phyloP scores from a whole-genome alignment of 2,888 invertebrate species.

The Antheraea yamamai region DNA sequence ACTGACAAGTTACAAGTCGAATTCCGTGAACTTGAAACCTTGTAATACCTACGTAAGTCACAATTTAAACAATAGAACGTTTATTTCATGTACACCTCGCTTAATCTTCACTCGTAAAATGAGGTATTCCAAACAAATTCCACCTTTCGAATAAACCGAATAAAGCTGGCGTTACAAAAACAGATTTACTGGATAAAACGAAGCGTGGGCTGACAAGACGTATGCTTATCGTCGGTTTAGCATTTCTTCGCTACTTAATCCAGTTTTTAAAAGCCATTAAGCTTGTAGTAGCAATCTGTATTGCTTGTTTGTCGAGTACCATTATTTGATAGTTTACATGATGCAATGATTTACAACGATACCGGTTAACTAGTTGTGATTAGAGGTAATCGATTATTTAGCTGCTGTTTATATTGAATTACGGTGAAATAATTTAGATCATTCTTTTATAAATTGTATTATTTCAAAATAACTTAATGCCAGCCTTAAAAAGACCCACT shows the following conservation, averaged over 20 bases:
- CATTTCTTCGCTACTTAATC: constrained; percentile 79
- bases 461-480: neutral
- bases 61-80: constrained; percentile 38
- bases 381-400: neutral
- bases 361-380: constrained; percentile 14
- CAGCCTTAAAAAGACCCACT: too few species aligned
- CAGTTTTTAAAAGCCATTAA: constrained; percentile 75
- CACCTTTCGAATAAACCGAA: neutral
- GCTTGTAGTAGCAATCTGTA: constrained; percentile 72
- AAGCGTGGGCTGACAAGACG: constrained; percentile 75
- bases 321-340: constrained; percentile 35
- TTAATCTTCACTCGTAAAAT: constrained; percentile 26
- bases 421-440: neutral
- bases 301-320: constrained; percentile 58
- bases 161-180: constrained; percentile 1
- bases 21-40: constrained; percentile 21
- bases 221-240: constrained; percentile 77
- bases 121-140: neutral
- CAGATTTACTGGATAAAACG: constrained; percentile 9
- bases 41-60: constrained; percentile 26
- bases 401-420: neutral
- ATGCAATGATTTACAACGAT: constrained; percentile 33
- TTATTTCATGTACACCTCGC: constrained; percentile 34
- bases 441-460: neutral
- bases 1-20: constrained; percentile 22